Conservation (phyloP, 2,797 vertebrate genomes). For the Pelobates cultripes region DNA sequence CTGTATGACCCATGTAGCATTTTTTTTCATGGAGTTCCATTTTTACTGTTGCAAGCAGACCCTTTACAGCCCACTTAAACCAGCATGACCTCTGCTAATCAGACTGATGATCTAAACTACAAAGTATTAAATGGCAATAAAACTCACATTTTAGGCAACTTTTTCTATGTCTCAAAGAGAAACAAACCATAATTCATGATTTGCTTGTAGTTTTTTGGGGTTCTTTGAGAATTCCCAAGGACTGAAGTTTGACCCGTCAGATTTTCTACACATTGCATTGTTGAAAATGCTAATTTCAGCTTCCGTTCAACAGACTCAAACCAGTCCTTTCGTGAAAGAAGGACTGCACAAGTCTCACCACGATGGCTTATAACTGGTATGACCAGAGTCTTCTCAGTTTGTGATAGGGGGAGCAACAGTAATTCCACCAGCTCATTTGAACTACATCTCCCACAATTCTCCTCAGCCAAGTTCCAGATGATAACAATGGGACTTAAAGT, state of each 20-base stretch:
- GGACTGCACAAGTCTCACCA: background rate
- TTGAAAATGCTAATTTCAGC: background rate
- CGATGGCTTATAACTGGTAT: background rate
- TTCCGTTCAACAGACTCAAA: background rate
- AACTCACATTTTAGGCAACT: constrained; percentile 60
- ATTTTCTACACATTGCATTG: constrained; percentile 56
- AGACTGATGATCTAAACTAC: constrained; percentile 60
- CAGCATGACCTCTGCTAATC: constrained; percentile 20
- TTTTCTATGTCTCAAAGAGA: constrained; percentile 66
- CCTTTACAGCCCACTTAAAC: background rate
- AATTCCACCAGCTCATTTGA: background rate
- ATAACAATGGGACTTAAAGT: background rate
- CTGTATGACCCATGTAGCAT: background rate
- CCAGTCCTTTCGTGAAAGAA: background rate
- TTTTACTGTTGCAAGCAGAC: background rate
- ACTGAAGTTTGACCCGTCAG: constrained; percentile 49
- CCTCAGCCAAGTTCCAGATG: background rate
- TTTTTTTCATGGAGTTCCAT: background rate
- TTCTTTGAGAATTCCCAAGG: constrained; percentile 1
- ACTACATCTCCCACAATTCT: background rate
- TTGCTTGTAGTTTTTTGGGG: background rate
- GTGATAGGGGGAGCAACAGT: background rate
- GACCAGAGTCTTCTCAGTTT: background rate
- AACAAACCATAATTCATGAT: constrained; percentile 3
- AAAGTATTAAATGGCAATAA: constrained; percentile 67